phyloP scores from a whole-genome alignment of 2,113 vertebrate species.

The Psammodynastes pulverulentus region DNA sequence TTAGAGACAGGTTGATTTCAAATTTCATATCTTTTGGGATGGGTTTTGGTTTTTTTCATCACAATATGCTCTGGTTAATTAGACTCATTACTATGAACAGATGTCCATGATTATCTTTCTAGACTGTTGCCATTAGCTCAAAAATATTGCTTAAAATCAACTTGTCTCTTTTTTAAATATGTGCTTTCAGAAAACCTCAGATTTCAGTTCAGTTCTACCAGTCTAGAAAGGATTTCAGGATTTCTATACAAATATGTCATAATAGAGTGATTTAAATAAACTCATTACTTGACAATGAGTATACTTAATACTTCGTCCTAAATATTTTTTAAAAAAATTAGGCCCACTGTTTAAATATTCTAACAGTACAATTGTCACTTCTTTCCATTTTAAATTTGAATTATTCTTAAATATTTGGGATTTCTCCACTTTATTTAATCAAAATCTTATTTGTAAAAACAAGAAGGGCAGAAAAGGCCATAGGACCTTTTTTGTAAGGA shows the following conservation, averaged over 20 bases:
- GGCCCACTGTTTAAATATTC: neutral
- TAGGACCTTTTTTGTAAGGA: neutral
- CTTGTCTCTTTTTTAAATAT: constrained; percentile 32
- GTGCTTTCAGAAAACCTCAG: constrained; percentile 7
- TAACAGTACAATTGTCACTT: neutral
- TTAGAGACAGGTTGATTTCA: neutral
- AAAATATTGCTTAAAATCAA: constrained; percentile 46
- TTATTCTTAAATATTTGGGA: neutral
- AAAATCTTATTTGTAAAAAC: neutral
- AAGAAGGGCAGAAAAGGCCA: neutral
- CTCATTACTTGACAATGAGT: neutral
- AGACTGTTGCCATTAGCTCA: constrained; percentile 50
- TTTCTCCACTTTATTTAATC: neutral
- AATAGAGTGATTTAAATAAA: neutral
- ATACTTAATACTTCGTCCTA: neutral
- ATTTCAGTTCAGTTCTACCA: constrained; percentile 62
- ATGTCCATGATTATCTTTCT: constrained; percentile 52
- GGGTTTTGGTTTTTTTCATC: neutral
- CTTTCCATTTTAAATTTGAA: neutral
- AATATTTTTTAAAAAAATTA: neutral
- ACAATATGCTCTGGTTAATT: constrained; percentile 6
- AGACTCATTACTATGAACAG: constrained; percentile 22
- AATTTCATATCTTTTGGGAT: neutral
- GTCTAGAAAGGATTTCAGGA: constrained; percentile 45
- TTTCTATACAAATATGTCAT: constrained; percentile 16